A percentile compares a stretch with the other conserved stretches of the same genome.
Conservation (phyloP, 35 echinoderm and acorn worm species). For the Diadema setosum region DNA sequence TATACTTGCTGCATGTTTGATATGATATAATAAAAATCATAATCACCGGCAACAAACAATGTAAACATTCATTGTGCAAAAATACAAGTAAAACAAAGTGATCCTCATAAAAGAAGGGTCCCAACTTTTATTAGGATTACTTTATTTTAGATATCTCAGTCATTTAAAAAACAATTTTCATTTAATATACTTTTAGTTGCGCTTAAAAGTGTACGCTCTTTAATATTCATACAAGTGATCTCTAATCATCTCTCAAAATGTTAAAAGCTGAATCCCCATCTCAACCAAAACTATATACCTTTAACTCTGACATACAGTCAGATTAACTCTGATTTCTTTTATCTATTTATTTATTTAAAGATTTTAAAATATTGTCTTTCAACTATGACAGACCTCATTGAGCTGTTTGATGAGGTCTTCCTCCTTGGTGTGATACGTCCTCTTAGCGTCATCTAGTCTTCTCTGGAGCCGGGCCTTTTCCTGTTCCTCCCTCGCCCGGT, state of each 20-base stretch:
- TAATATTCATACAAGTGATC: neutral
- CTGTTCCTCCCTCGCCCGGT: neutral
- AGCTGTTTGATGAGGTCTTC: neutral
- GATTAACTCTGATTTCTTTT: neutral
- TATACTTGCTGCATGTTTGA: too few species aligned
- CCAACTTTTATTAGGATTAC: too few species aligned
- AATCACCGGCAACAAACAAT: too few species aligned
- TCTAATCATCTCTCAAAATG: neutral
- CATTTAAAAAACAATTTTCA: too few species aligned
- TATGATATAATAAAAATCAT: too few species aligned
- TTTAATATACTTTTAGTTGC: too few species aligned
- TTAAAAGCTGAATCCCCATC: too few species aligned
- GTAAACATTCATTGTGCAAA: too few species aligned
- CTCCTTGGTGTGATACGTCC: neutral
- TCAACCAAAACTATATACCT: neutral
- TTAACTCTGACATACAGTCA: neutral
- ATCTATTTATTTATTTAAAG: neutral
- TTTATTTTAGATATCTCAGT: too few species aligned
- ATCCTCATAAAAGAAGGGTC: too few species aligned
- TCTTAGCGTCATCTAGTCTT: neutral
- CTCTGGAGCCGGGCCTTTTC: neutral
- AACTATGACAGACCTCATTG: neutral
- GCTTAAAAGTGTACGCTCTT: neutral
- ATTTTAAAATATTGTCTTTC: neutral
- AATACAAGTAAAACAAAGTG: too few species aligned